Percentiles rank a stretch among this genome's conserved stretches.
phyloP scores from a whole-genome alignment of 2,113 vertebrate genomes.

The Siphamia tubifer region DNA sequence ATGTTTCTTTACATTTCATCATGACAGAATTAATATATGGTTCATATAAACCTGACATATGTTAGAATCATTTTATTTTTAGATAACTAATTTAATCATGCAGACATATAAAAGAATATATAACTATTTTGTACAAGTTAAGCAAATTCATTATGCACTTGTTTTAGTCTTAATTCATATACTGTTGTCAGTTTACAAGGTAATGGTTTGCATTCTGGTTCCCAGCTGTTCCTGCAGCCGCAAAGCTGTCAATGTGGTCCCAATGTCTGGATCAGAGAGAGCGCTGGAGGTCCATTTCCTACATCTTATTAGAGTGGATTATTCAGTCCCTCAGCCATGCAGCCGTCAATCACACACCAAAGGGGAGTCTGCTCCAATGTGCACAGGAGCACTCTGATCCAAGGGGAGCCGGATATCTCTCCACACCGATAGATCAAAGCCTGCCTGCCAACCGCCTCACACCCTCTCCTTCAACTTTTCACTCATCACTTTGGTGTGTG shows the following conservation, averaged over 20 bases:
- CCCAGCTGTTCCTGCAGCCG: constrained; percentile 52
- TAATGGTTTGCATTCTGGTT: constrained; percentile 40
- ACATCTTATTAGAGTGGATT: constrained; percentile 80
- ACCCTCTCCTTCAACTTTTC: constrained; percentile 74
- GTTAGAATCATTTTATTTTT: no score
- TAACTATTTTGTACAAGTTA: no score
- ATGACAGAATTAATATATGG: neutral
- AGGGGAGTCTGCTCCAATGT: constrained; percentile 62
- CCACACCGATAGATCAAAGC: constrained; percentile 78
- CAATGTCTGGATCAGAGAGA: constrained; percentile 58
- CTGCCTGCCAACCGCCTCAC: constrained; percentile 66
- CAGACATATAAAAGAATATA: no score
- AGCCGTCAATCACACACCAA: constrained; percentile 77
- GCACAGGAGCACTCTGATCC: constrained; percentile 66
- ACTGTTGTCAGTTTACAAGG: constrained; percentile 43
- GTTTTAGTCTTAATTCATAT: no score
- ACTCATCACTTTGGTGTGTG: constrained; percentile 59
- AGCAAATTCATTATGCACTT: no score
- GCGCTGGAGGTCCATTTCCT: constrained; percentile 76
- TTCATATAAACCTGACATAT: no score
- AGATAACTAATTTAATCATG: no score
- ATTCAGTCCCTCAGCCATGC: constrained; percentile 73
- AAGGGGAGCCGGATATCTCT: constrained; percentile 77
- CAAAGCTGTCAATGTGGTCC: constrained; percentile 64
- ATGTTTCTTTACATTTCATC: neutral